These are phyloP conservation scores for Whitmania pigra DNA, from an alignment of 1,140 invertebrate genomes.

Conservation along the genomic window DNA sequence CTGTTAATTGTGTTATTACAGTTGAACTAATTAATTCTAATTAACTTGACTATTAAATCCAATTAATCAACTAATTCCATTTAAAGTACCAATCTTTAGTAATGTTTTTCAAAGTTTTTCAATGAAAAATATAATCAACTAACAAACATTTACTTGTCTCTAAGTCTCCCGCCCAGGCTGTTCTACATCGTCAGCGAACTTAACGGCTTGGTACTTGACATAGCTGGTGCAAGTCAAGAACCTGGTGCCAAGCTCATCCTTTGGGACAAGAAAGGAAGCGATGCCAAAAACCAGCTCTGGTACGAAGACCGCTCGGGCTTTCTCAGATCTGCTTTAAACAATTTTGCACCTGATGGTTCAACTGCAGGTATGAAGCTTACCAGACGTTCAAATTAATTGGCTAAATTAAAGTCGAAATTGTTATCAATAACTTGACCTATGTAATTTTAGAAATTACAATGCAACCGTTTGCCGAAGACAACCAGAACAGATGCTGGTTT, in stretches of 20 bases:
- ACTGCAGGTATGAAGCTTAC: not conserved
- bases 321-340: constrained; percentile 10
- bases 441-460: not conserved
- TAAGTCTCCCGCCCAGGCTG: not conserved
- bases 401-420: too few species aligned
- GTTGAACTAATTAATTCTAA: too few species aligned
- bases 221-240: not conserved
- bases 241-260: constrained; percentile 11
- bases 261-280: not conserved
- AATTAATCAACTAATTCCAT: too few species aligned
- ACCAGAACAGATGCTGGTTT: not conserved
- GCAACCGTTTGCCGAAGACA: constrained; percentile 1
- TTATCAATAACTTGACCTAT: too few species aligned
- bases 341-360: constrained; percentile 6
- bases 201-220: constrained; percentile 11
- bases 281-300: constrained; percentile 11
- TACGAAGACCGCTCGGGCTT: constrained; percentile 4
- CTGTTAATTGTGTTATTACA: too few species aligned
- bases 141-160: not conserved
- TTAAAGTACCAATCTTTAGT: too few species aligned
- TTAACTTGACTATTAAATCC: too few species aligned
- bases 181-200: constrained; percentile 16
- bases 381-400: not conserved
- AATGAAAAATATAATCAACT: too few species aligned
- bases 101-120: too few species aligned